Evolutionary conservation across 2,113 vertebrate species (phyloP).

Genomic region (Bufo bufo): DNA sequence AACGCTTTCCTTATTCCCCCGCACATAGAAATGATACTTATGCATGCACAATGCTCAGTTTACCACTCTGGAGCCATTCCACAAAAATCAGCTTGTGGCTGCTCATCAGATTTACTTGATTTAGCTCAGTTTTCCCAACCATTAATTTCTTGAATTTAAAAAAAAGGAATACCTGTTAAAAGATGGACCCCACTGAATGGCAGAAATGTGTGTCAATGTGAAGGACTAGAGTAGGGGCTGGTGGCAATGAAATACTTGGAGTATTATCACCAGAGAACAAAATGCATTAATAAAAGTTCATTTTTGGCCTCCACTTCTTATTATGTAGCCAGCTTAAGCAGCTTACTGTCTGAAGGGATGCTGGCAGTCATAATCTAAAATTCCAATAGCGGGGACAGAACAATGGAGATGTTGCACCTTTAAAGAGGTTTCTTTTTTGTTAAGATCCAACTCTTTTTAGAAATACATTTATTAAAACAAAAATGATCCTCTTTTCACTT

Average conservation of each 20-base stretch:
- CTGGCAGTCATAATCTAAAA: not conserved
- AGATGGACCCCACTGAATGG: not conserved
- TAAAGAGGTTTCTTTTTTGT: constrained; percentile 35
- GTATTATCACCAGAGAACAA: not conserved
- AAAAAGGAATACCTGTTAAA: not conserved
- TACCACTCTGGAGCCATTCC: not conserved
- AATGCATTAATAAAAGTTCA: not conserved
- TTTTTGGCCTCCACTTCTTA: constrained; percentile 21
- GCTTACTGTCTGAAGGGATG: not conserved
- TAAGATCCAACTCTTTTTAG: constrained; percentile 25
- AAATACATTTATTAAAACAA: constrained; percentile 53
- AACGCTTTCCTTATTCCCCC: not conserved
- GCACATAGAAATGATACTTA: not conserved
- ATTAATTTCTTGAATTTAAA: not conserved
- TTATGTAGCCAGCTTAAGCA: not conserved
- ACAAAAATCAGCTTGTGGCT: not conserved
- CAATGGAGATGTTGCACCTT: constrained; percentile 44
- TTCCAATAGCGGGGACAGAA: not conserved
- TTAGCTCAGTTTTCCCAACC: not conserved
- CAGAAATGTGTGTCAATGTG: not conserved
- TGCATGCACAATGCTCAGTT: not conserved
- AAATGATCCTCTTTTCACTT: constrained; percentile 30
- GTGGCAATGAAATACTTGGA: not conserved
- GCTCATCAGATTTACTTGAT: not conserved
- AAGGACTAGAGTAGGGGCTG: not conserved